Conservation (phyloP, 2,888 invertebrate genomes). For the Pogonocherus hispidulus region DNA sequence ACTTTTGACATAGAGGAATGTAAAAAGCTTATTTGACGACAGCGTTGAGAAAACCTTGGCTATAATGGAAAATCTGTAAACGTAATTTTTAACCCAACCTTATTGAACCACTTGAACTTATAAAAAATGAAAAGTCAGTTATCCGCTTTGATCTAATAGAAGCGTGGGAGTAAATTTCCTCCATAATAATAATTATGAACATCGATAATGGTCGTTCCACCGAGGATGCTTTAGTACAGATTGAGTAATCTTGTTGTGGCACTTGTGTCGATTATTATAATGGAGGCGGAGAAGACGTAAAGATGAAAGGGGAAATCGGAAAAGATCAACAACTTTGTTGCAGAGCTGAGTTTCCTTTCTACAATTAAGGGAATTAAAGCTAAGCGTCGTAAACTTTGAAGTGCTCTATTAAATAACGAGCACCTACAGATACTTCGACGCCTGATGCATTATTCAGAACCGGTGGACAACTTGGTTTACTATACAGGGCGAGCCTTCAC, state of each 20-base stretch:
- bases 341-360: not conserved
- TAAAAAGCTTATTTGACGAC: too few relatives aligned
- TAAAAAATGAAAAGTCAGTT: too few relatives aligned
- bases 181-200: not conserved
- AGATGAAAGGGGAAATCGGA: not conserved
- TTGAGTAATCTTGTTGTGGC: not conserved
- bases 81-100: too few relatives aligned
- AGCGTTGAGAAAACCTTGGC: too few relatives aligned
- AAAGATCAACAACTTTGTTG: not conserved
- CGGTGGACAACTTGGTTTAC: not conserved
- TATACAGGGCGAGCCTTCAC: too few relatives aligned
- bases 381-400: not conserved
- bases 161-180: too few relatives aligned
- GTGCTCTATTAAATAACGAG: not conserved
- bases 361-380: conserved; percentile 5
- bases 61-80: too few relatives aligned
- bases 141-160: too few relatives aligned
- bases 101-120: too few relatives aligned
- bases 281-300: not conserved
- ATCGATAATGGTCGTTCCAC: not conserved
- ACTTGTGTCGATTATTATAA: conserved; percentile 1
- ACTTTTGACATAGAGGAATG: too few relatives aligned
- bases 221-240: not conserved
- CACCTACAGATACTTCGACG: not conserved
- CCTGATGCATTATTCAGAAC: not conserved